Conservation (phyloP, 2,113 vertebrate genomes). For the Cairina moschata region DNA sequence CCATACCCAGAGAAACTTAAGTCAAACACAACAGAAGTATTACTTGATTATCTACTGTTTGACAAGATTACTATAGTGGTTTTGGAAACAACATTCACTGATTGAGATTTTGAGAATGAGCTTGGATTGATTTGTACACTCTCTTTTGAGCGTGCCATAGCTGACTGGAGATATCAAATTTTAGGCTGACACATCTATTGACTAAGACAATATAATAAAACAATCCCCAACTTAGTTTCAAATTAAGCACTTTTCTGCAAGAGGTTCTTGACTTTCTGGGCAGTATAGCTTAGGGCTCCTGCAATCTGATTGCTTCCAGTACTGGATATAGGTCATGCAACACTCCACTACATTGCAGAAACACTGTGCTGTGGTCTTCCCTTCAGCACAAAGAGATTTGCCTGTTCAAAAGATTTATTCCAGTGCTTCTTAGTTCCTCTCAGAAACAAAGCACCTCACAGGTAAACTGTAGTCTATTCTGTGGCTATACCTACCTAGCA, state of each 20-base stretch:
- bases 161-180: background rate
- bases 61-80: background rate
- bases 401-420: background rate
- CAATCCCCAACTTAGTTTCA: background rate
- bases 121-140: background rate
- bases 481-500: background rate
- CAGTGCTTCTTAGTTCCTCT: background rate
- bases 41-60: background rate
- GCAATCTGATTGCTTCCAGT: background rate
- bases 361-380: background rate
- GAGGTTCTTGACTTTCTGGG: background rate
- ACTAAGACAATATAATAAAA: background rate
- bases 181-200: background rate
- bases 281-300: background rate
- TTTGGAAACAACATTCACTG: background rate
- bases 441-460: background rate
- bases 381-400: background rate
- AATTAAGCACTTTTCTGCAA: background rate
- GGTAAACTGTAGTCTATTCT: background rate
- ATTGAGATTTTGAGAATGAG: background rate
- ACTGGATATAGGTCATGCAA: rapidly evolving
- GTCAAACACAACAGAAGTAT: background rate
- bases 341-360: background rate
- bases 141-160: background rate
- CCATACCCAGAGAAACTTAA: background rate